Base-by-base conservation (phyloP, 2,888 invertebrate species). In the Pomacea canaliculata region DNA sequence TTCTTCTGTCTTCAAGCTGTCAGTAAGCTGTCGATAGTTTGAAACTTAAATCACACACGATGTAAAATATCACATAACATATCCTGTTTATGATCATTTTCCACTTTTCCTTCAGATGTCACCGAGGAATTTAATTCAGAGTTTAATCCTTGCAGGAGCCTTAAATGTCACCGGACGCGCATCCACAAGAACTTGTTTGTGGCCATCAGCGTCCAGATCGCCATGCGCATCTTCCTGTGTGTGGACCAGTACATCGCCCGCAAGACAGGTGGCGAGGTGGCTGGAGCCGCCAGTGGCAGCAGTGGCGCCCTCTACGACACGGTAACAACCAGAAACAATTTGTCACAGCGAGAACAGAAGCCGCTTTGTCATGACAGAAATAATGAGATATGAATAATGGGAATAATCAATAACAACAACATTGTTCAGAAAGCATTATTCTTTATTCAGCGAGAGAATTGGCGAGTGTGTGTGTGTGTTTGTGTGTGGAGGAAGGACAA, bases 171-270 rank as follows among this genome's bases (percentile, higher is more conserved):
- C 86, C 93, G 96, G 71, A 97, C 96, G 0, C 93, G 94, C 84
- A 96, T 96, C 83, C 97, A 96, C 91, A 95, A 94, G 91, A 95
- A 95, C 90, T 92, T 96, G 76, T 97, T 96, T 91, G 92, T 94
- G 65, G 95, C 96, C 3, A 95, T 96, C 93, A 93, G 95, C 46
- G 90, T 92, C 69, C 91, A 92, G 79, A 90, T 91, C 10, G 83
- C 90, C 69, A 90, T 92, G 73, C 88, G 90, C n/a, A 86, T 92
- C 8, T 84, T 91, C 16, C 86, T 91, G 48, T 92, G 92, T 80
- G 87, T 92, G 56, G 92, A 92, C 82, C 80, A 80, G 72, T 93
- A 95, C 73, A 95, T 96, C 23, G 88, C 88, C 59, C 84, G 87
- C 8, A 85, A 85, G n/a, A 88, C 85, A 51, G 87, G 85, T n/a